A percentile compares a stretch with the other conserved stretches of the same genome.
Evolutionary conservation across 2,797 vertebrate genomes (phyloP).

Genomic region (Anguilla obscura): DNA sequence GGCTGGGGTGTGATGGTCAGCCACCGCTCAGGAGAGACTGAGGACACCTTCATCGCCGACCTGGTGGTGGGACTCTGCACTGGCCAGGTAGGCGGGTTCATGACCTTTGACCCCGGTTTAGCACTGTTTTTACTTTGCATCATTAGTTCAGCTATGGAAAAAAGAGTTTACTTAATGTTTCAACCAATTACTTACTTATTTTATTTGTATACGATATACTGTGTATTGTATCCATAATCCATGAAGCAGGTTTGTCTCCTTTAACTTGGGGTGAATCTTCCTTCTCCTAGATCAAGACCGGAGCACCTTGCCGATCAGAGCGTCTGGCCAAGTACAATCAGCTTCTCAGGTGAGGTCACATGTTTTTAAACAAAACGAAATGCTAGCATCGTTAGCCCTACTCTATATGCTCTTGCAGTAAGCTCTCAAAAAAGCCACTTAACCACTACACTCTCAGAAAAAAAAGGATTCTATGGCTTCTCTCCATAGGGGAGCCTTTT

Average conservation of each 20-base stretch:
- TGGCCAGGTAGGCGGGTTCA: slow-evolving; percentile 80
- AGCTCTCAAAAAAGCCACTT: neutral
- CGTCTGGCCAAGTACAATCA: slow-evolving; percentile 98
- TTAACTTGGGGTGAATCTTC: neutral
- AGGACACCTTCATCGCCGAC: slow-evolving; percentile 98
- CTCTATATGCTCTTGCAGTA: neutral
- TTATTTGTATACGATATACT: neutral
- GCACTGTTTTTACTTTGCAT: neutral
- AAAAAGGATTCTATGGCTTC: no score
- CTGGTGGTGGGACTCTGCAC: slow-evolving; percentile 98
- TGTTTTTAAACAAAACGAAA: neutral
- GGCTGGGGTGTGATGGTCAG: slow-evolving; percentile 99
- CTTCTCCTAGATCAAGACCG: slow-evolving; percentile 89
- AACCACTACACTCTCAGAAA: neutral
- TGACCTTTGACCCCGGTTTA: neutral
- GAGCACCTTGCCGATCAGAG: slow-evolving; percentile 95
- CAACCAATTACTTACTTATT: neutral
- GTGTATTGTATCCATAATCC: neutral
- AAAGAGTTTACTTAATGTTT: neutral
- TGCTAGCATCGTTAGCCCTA: neutral
- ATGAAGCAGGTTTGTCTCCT: neutral
- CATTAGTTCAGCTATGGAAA: neutral
- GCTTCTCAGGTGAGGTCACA: slow-evolving; percentile 85
- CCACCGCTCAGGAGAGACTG: slow-evolving; percentile 96
- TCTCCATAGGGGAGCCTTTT: no score